Evolutionary conservation across 1,140 invertebrate genomes (phyloP).

Genomic region (Bombus confusus): DNA sequence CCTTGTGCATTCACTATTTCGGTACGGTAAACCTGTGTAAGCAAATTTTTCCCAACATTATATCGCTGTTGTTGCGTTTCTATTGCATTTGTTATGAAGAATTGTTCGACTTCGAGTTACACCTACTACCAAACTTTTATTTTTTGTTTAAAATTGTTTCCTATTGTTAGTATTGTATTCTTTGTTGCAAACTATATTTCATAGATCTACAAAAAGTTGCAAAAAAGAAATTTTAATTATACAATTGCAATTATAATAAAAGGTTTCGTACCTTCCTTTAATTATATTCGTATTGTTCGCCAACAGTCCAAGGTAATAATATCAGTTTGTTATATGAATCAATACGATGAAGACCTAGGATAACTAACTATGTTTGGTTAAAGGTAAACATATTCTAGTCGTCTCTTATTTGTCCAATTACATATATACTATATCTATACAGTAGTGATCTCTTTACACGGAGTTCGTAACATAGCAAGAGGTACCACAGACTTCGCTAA

Average conservation of each 20-base stretch:
- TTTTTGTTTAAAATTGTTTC: no score
- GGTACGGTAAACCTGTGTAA: background rate
- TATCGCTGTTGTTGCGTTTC: background rate
- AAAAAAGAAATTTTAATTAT: background rate
- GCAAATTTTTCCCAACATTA: background rate
- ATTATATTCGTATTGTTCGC: background rate
- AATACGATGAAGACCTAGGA: background rate
- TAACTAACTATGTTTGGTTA: constrained; percentile 23
- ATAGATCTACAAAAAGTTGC: background rate
- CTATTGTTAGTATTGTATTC: background rate
- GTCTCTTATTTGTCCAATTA: constrained; percentile 32
- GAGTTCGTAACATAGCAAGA: background rate
- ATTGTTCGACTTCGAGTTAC: background rate
- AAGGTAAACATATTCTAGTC: constrained; percentile 18
- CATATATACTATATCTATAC: background rate
- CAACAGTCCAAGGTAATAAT: constrained; percentile 12
- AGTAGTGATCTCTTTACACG: constrained; percentile 20
- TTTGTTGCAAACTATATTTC: no score
- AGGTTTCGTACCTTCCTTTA: background rate
- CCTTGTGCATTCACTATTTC: background rate
- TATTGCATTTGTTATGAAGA: background rate
- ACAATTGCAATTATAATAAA: background rate
- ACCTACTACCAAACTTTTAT: background rate
- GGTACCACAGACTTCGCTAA: constrained; percentile 45
- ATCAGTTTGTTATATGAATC: constrained; percentile 4